Percentiles rank a stretch among this genome's conserved stretches.
These are phyloP conservation scores for Diadegma fenestrale DNA, from an alignment of 2,888 invertebrate species.

Conservation along the genomic window DNA sequence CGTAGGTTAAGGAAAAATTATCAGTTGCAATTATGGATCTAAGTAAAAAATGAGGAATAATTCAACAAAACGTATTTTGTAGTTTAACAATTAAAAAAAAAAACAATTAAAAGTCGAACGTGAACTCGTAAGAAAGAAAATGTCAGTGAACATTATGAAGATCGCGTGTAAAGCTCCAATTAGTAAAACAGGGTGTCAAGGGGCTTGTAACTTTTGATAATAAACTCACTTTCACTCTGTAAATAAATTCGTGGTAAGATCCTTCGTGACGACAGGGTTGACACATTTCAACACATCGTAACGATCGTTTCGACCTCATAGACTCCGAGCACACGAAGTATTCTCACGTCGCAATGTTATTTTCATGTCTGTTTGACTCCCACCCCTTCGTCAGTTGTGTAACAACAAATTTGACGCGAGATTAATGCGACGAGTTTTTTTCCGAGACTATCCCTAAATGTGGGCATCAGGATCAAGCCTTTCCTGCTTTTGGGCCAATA, in stretches of 20 bases:
- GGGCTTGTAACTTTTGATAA: constrained; percentile 35
- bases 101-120: not conserved
- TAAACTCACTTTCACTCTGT: constrained; percentile 29
- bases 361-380: not conserved
- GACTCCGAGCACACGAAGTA: not conserved
- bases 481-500: constrained; percentile 13
- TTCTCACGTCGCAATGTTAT: not conserved
- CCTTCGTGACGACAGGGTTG: constrained; percentile 39
- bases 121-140: not conserved
- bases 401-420: constrained; percentile 9
- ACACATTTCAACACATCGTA: not conserved
- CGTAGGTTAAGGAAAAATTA: constrained; percentile 3
- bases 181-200: constrained; percentile 54
- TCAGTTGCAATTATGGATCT: too few relatives aligned
- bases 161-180: constrained; percentile 55
- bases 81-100: not conserved
- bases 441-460: not conserved
- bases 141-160: constrained; percentile 13
- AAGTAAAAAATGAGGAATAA: too few relatives aligned
- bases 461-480: constrained; percentile 14
- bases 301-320: constrained; percentile 14
- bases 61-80: too few relatives aligned
- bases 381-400: not conserved
- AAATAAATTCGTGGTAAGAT: constrained; percentile 37
- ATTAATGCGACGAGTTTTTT: constrained; percentile 20